Evolutionary conservation across 2,888 invertebrate species (phyloP).

Genomic region (Nomada ruficornis): DNA sequence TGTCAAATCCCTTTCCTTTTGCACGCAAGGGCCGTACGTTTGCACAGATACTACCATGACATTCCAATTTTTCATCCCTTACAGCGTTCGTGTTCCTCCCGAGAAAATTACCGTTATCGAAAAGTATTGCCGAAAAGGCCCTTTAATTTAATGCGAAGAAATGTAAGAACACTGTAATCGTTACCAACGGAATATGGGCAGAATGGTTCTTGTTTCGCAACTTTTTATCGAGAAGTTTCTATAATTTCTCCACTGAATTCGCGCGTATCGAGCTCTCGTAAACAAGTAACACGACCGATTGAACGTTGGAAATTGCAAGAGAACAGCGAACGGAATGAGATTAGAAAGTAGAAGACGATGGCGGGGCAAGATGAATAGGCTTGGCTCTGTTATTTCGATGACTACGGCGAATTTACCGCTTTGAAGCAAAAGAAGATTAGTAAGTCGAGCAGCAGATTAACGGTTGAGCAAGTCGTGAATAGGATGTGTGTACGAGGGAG

Average conservation of each 20-base stretch:
- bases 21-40: too few species aligned
- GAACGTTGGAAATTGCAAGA: neutral
- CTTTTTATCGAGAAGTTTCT: too few species aligned
- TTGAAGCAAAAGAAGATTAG: conserved; percentile 1
- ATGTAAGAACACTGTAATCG: too few species aligned
- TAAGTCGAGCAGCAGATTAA: conserved; percentile 1
- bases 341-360: neutral
- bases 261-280: neutral
- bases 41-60: too few species aligned
- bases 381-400: conserved; percentile 17
- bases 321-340: conserved; percentile 3
- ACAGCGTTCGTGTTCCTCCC: too few species aligned
- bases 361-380: neutral
- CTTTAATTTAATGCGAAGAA: too few species aligned
- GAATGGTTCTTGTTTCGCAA: too few species aligned
- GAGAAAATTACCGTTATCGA: too few species aligned
- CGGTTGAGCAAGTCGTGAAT: neutral
- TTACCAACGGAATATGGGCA: too few species aligned
- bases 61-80: too few species aligned
- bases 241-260: too few species aligned
- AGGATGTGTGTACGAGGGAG: neutral
- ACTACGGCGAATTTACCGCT: neutral
- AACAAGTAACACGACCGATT: conserved; percentile 1
- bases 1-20: conserved; percentile 17
- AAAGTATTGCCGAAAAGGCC: too few species aligned